Evolutionary conservation across 2,797 vertebrate species (phyloP), one percentile per base, ranked within the genome.

Genomic region (Channa striata): DNA sequence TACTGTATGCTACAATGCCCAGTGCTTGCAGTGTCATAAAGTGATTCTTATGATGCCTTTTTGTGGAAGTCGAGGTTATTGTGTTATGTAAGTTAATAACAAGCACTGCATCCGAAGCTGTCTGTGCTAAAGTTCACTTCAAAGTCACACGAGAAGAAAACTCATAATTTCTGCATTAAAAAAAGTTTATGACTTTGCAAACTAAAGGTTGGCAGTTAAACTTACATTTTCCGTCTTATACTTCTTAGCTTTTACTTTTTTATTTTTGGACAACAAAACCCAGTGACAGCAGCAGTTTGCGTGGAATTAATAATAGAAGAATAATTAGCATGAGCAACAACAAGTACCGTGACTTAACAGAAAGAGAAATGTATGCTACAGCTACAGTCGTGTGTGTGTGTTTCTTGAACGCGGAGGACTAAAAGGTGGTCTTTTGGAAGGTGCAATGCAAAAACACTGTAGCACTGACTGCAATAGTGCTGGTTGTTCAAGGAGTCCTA

Each of bases 311-410:
- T 77, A 59, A 57, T 72, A 49, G 72, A 72, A 17, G 62, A 71
- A 60, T 78, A 86, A 77, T 83, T 84, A 81, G 52, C 58, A 73
- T 47, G 46, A 51, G 64, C 49, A 40, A 58, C 66, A 80, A 75
- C 56, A 43, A 72, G 63, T 69, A 37, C 50, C 30, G 4, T 23
- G 49, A 58, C 64, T 40, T 56, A 62, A 76, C 21, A 60, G 52
- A 59, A 44, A 59, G 53, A 68, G 40, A 74, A 66, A 79, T 63
- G 59, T 30, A 68, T 57, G 52, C 65, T 72, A 74, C 74, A n/a
- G n/a, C 79, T 68, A 77, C 59, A 59, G 66, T 77, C 84, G 62
- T 17, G 4, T 62, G 64, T 52, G 4, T 62, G 64, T 52, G 68
- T 62, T 78, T 74, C 58, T 79, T 60, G 44, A 50, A 30, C 44